phyloP scores from a whole-genome alignment of 2,113 vertebrate genomes.

The Macrotus californicus region DNA sequence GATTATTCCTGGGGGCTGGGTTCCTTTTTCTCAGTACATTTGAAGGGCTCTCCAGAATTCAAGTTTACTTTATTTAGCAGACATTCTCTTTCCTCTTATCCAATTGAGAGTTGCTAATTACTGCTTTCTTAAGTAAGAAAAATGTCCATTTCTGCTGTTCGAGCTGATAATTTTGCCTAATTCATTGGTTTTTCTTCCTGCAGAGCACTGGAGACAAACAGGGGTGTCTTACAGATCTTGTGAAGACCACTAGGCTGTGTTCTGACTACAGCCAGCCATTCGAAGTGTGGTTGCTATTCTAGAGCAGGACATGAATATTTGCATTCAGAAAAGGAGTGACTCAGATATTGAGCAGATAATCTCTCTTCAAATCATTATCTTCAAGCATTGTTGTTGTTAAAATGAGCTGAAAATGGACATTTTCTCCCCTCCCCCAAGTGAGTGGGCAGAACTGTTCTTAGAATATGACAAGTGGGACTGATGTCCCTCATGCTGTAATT shows the following conservation, averaged over 20 bases:
- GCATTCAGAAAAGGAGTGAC: background rate
- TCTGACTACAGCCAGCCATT: background rate
- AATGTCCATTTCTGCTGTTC: conserved; percentile 15
- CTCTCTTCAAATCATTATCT: background rate
- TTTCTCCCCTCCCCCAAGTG: background rate
- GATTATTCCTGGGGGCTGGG: background rate
- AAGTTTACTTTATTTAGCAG: background rate
- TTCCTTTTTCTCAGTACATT: background rate
- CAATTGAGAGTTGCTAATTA: background rate
- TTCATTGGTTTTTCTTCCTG: conserved; percentile 3
- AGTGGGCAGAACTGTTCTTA: background rate
- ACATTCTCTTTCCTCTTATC: background rate
- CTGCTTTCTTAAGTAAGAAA: conserved; percentile 15
- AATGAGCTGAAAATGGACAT: background rate
- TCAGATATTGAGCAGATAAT: background rate
- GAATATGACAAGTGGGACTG: background rate
- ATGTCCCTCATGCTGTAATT: background rate
- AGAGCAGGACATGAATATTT: background rate
- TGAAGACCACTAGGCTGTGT: background rate
- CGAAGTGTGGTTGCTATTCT: background rate
- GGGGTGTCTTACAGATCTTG: background rate
- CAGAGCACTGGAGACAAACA: conserved; percentile 9
- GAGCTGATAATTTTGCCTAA: background rate
- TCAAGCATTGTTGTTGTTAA: background rate
- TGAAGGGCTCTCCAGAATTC: conserved; percentile 19